phyloP scores from a whole-genome alignment of 2,113 vertebrate genomes.

The Petrocephalus zakoni region DNA sequence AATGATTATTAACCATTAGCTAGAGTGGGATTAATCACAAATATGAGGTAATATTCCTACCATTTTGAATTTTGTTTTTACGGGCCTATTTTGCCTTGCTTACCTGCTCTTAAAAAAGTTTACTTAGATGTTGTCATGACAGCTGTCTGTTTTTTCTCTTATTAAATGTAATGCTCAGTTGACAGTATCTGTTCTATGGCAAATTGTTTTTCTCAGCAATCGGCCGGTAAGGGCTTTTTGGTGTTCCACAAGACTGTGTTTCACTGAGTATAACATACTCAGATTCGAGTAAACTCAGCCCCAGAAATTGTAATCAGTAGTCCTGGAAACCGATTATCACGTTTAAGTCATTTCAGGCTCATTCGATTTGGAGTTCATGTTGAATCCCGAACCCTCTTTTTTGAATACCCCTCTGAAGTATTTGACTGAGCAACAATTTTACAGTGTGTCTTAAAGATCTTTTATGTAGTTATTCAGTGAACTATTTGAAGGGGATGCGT shows the following conservation, averaged over 20 bases:
- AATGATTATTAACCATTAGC: neutral
- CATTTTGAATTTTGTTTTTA: neutral
- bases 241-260: neutral
- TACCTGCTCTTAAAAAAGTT: too few relatives aligned
- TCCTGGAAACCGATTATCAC: neutral
- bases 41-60: neutral
- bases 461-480: neutral
- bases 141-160: too few relatives aligned
- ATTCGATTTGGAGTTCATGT: neutral
- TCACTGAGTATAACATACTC: neutral
- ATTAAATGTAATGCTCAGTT: too few relatives aligned
- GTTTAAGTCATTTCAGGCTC: neutral
- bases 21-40: neutral
- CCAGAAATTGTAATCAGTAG: neutral
- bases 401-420: neutral
- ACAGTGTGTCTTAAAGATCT: neutral
- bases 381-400: neutral
- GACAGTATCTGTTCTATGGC: neutral
- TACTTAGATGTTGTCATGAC: too few relatives aligned
- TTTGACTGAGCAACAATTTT: neutral
- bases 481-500: neutral
- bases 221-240: neutral
- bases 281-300: neutral
- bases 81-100: neutral
- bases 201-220: neutral